A percentile compares a stretch with the other conserved stretches of the same genome.
These are phyloP conservation scores for Trachymyrmex septentrionalis DNA, from an alignment of 1,140 invertebrate genomes.

Conservation along the genomic window DNA sequence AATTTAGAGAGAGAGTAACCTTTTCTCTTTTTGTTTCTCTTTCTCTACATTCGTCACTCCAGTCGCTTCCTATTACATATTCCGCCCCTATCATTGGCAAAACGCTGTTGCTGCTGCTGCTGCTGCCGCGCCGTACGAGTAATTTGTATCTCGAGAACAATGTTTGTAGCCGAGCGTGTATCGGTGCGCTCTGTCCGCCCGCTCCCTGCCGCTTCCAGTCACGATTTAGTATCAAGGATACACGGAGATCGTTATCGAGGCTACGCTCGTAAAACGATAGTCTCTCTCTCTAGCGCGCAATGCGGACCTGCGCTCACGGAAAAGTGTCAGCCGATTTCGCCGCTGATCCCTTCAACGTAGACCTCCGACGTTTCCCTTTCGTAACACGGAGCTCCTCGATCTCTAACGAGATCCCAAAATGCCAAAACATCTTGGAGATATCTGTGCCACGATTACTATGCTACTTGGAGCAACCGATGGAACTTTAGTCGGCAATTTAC, in stretches of 20 bases:
- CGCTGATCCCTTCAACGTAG: constrained; percentile 1
- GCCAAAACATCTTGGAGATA: neutral
- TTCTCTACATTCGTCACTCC: neutral
- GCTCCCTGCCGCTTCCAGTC: constrained; percentile 83
- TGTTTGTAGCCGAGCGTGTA: constrained; percentile 81
- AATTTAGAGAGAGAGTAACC: no score
- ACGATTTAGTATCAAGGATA: constrained; percentile 87
- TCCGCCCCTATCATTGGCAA: constrained; percentile 30
- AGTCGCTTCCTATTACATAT: constrained; percentile 60
- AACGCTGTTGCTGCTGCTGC: neutral
- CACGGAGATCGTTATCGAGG: constrained; percentile 83
- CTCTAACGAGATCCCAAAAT: neutral
- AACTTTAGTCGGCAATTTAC: neutral
- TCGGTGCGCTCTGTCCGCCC: constrained; percentile 70
- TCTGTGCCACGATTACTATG: neutral
- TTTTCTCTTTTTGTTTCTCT: no score
- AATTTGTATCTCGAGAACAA: constrained; percentile 85
- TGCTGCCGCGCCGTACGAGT: constrained; percentile 64
- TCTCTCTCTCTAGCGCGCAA: constrained; percentile 77
- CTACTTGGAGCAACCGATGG: neutral
- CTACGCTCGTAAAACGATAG: constrained; percentile 84
- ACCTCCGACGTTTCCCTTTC: constrained; percentile 3
- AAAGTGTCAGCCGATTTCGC: constrained; percentile 50
- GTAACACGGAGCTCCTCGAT: neutral
- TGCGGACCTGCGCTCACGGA: constrained; percentile 41